Percentiles rank a stretch among this genome's conserved stretches.
These are phyloP conservation scores for Sussaba pulchella DNA, from an alignment of 2,888 invertebrate species.

Conservation along the genomic window DNA sequence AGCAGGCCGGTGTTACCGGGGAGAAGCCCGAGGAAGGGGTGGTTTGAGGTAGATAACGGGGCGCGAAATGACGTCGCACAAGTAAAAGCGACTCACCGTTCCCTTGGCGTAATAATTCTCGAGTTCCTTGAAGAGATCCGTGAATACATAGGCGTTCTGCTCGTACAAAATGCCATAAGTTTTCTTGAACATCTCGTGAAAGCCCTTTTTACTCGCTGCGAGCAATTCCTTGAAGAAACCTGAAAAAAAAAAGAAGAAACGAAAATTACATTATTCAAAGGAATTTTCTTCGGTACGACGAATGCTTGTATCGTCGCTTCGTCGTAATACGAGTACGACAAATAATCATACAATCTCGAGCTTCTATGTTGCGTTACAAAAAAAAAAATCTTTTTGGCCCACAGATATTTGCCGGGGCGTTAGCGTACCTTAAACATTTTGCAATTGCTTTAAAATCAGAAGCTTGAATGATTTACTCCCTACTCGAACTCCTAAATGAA, in stretches of 20 bases:
- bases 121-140: constrained; percentile 94
- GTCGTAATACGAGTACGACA: constrained; percentile 13
- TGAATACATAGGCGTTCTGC: constrained; percentile 96
- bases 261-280: constrained; percentile 48
- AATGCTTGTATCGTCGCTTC: constrained; percentile 1
- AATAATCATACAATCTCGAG: background rate
- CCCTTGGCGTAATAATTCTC: constrained; percentile 95
- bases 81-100: constrained; percentile 76
- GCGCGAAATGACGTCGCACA: constrained; percentile 73
- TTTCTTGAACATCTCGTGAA: constrained; percentile 97
- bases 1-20: background rate
- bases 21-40: constrained; percentile 19
- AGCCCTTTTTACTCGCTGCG: constrained; percentile 92
- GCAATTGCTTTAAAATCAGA: too few species aligned
- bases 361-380: background rate
- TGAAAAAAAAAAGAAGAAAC: constrained; percentile 84
- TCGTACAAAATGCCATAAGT: constrained; percentile 98
- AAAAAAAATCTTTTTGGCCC: too few species aligned
- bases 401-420: too few species aligned
- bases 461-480: too few species aligned
- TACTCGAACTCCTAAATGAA: too few species aligned
- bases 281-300: constrained; percentile 24
- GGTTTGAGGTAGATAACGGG: constrained; percentile 21
- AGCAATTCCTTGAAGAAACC: constrained; percentile 95
- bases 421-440: too few species aligned